These are phyloP conservation scores for Aporophyla lueneburgensis DNA, from an alignment of 2,888 invertebrate species.

Conservation along the genomic window DNA sequence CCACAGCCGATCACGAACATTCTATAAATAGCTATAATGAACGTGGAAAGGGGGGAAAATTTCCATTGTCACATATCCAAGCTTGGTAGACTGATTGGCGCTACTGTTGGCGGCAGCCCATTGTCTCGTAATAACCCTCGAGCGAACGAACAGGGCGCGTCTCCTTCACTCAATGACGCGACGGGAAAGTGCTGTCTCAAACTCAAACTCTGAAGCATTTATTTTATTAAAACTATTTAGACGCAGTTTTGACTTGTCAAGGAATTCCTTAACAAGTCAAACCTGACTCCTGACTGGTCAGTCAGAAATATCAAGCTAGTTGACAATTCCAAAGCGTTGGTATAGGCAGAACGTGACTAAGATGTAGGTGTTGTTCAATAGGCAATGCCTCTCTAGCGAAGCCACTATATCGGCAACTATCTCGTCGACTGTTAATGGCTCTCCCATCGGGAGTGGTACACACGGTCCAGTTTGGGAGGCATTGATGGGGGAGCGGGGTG, in stretches of 20 bases:
- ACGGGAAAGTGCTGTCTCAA: background rate
- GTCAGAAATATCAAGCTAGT: background rate
- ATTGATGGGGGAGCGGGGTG: too few relatives aligned
- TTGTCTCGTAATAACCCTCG: conserved; percentile 13
- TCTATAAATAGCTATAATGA: background rate
- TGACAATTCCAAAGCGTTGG: too few relatives aligned
- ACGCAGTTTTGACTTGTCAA: background rate
- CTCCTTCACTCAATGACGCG: background rate
- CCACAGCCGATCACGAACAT: background rate
- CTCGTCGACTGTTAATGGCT: too few relatives aligned
- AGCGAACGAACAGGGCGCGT: background rate
- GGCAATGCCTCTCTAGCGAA: too few relatives aligned
- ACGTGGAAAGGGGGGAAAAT: background rate
- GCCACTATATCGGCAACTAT: too few relatives aligned
- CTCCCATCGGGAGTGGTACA: too few relatives aligned
- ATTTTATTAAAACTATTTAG: background rate
- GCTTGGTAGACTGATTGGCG: conserved; percentile 28
- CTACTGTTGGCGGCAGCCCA: background rate
- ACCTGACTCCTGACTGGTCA: background rate
- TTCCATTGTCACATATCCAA: background rate
- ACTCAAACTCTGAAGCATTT: background rate
- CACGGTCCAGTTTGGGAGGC: too few relatives aligned
- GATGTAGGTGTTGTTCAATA: too few relatives aligned
- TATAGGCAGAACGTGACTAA: too few relatives aligned
- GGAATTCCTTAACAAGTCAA: too few relatives aligned